Conservation (phyloP, 2,888 invertebrate species). For the Epinotia brunnichana region DNA sequence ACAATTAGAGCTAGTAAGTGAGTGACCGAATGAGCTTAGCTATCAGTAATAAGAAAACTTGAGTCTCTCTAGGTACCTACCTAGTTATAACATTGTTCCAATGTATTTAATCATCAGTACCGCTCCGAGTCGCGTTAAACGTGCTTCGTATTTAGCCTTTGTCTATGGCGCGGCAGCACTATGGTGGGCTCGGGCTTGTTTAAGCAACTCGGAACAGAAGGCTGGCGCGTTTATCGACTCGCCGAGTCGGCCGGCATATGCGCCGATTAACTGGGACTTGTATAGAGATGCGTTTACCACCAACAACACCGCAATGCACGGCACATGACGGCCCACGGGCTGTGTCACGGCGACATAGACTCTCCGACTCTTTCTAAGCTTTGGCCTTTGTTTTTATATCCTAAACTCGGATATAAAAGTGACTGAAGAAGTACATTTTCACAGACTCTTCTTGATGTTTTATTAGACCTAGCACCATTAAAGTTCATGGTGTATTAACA, state of each 20-base stretch:
- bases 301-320: background rate
- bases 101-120: background rate
- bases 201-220: constrained; percentile 54
- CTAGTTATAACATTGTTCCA: background rate
- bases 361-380: too few species aligned
- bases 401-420: background rate
- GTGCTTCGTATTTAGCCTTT: background rate
- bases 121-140: background rate
- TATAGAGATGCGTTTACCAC: constrained; percentile 53
- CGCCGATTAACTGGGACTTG: constrained; percentile 64
- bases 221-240: constrained; percentile 69
- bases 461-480: background rate
- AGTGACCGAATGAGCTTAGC: too few species aligned
- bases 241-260: constrained; percentile 61
- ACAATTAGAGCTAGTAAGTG: background rate
- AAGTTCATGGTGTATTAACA: background rate
- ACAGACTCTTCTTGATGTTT: background rate
- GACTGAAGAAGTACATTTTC: too few species aligned
- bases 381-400: background rate
- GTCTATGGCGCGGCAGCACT: background rate
- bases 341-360: too few species aligned
- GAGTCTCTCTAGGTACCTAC: background rate
- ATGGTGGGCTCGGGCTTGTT: constrained; percentile 9
- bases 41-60: background rate
- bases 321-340: too few species aligned